Conservation (phyloP, 2,113 vertebrate genomes). For the Hepsetus odoe region DNA sequence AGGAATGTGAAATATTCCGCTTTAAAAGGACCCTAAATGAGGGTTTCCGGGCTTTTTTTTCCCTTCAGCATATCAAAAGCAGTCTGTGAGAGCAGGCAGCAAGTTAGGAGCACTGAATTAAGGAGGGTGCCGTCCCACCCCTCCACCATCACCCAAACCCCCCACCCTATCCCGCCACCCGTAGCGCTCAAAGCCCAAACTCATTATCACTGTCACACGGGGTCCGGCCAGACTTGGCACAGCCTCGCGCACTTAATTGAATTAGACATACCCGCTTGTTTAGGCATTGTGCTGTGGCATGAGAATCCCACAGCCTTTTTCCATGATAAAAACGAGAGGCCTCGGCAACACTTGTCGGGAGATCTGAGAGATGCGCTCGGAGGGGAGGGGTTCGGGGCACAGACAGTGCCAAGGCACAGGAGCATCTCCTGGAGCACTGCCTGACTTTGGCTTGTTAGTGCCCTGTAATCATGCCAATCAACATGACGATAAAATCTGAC, state of each 20-base stretch:
- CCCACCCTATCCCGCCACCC: constrained; percentile 55
- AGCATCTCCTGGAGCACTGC: constrained; percentile 43
- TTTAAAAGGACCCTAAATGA: constrained; percentile 62
- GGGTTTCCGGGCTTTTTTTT: constrained; percentile 62
- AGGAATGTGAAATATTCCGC: constrained; percentile 74
- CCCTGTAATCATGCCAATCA: constrained; percentile 36
- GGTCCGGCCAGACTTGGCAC: constrained; percentile 76
- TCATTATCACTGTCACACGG: constrained; percentile 79
- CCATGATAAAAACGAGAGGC: constrained; percentile 65
- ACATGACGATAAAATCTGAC: constrained; percentile 40
- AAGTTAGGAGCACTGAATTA: constrained; percentile 69
- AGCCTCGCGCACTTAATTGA: constrained; percentile 79
- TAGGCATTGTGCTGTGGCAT: constrained; percentile 77
- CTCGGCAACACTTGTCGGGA: constrained; percentile 71
- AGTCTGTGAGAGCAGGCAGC: constrained; percentile 55
- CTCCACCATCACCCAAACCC: constrained; percentile 14
- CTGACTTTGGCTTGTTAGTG: constrained; percentile 18
- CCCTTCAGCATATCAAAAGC: constrained; percentile 70
- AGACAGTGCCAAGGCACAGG: constrained; percentile 32
- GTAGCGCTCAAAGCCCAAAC: constrained; percentile 51
- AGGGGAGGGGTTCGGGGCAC: constrained; percentile 36
- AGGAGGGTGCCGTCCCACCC: constrained; percentile 26
- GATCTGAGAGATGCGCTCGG: constrained; percentile 68
- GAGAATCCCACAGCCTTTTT: constrained; percentile 74
- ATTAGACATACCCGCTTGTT: constrained; percentile 84